Conservation (phyloP, 2,888 invertebrate species). For the Uropetala carovei region DNA sequence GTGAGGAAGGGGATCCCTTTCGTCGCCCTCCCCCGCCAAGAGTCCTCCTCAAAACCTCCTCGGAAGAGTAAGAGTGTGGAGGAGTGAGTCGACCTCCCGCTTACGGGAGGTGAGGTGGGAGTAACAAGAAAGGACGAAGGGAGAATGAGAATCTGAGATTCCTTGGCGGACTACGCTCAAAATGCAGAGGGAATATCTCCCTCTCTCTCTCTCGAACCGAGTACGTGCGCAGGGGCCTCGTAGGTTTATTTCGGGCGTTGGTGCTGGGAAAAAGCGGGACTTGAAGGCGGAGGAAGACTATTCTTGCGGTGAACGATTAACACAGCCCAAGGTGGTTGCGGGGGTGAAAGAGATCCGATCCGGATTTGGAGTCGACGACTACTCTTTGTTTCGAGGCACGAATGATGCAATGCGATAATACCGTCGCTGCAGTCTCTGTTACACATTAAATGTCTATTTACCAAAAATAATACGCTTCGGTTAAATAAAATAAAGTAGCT, state of each 20-base stretch:
- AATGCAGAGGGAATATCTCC: conserved; percentile 42
- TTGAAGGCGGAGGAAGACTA: background rate
- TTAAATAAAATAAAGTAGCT: no score
- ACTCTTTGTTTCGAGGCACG: no score
- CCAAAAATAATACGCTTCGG: no score
- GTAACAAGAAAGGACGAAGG: background rate
- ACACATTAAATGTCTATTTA: no score
- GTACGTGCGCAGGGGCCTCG: background rate
- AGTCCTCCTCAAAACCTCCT: no score
- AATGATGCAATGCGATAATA: no score
- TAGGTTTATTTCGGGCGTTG: background rate
- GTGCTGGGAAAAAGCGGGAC: background rate
- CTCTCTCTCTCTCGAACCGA: conserved; percentile 9
- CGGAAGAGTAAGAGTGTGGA: no score
- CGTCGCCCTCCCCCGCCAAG: no score
- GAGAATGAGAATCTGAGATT: conserved; percentile 5
- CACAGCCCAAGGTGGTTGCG: background rate
- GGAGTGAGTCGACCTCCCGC: no score
- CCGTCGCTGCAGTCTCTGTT: no score
- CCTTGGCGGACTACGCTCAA: conserved; percentile 28
- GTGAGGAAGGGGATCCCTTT: background rate
- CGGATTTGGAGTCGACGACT: background rate
- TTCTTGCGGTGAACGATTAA: conserved; percentile 4
- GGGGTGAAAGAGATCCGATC: background rate
- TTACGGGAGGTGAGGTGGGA: no score